Conservation (phyloP, 1,140 invertebrate genomes). For the Caenorhabditis briggsae region DNA sequence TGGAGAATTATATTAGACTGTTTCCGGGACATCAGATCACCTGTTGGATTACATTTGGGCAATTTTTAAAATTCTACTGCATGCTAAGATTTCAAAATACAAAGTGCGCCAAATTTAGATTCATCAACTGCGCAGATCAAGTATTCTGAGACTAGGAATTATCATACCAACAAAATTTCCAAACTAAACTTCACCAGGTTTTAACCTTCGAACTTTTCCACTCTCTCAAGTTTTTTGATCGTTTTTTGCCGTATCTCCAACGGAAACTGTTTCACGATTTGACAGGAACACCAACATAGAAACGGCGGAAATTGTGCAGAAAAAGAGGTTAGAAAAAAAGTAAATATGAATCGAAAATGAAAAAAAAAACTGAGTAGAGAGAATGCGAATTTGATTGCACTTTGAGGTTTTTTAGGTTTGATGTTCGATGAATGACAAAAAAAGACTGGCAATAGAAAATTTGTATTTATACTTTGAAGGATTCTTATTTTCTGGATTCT, state of each 20-base stretch:
- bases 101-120: no score
- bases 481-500: no score
- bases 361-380: neutral
- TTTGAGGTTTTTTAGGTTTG: neutral
- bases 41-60: no score
- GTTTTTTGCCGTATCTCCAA: neutral
- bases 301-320: neutral
- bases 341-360: neutral
- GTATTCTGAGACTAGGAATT: no score
- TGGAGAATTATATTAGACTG: no score
- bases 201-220: neutral
- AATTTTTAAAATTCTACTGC: no score
- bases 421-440: neutral
- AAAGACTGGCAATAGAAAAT: neutral
- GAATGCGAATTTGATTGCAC: neutral
- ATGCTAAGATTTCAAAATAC: no score
- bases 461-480: neutral
- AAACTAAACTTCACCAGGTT: neutral
- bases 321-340: neutral
- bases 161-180: neutral
- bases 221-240: neutral
- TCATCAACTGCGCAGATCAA: no score
- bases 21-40: no score
- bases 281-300: neutral
- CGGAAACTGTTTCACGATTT: conserved; percentile 7